Conservation (phyloP, 2,888 invertebrate species). For the Dendrolimus pini region DNA sequence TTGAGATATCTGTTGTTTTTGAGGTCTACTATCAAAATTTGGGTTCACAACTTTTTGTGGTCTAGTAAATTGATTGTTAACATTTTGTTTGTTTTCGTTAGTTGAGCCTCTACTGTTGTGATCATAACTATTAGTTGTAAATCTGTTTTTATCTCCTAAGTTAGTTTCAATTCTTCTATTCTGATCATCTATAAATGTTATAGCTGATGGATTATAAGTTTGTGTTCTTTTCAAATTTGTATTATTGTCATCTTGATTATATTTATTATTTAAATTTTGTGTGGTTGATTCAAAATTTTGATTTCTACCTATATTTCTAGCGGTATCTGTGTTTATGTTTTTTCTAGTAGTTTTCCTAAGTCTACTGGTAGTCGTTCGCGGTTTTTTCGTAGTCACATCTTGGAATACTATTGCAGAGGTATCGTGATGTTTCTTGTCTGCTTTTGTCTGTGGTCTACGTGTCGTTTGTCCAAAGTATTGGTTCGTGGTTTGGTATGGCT, state of each 20-base stretch:
- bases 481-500: constrained; percentile 21
- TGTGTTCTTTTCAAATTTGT: neutral
- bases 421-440: constrained; percentile 13
- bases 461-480: constrained; percentile 12
- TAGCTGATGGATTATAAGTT: neutral
- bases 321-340: constrained; percentile 1
- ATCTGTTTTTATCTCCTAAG: neutral
- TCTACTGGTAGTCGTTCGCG: constrained; percentile 1
- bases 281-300: constrained; percentile 7
- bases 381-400: constrained; percentile 11
- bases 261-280: neutral
- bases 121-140: neutral
- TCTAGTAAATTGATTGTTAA: neutral
- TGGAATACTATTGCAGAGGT: constrained; percentile 9
- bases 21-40: neutral
- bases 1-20: neutral
- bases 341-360: constrained; percentile 4
- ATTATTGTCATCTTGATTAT: constrained; percentile 12
- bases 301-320: constrained; percentile 14
- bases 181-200: neutral
- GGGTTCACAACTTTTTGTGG: neutral
- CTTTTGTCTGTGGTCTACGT: constrained; percentile 9
- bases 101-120: neutral
- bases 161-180: neutral
- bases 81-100: neutral